A percentile compares a stretch with the other conserved stretches of the same genome.
Evolutionary conservation across 2,888 invertebrate species (phyloP).

Genomic region (Euplagia quadripunctaria): DNA sequence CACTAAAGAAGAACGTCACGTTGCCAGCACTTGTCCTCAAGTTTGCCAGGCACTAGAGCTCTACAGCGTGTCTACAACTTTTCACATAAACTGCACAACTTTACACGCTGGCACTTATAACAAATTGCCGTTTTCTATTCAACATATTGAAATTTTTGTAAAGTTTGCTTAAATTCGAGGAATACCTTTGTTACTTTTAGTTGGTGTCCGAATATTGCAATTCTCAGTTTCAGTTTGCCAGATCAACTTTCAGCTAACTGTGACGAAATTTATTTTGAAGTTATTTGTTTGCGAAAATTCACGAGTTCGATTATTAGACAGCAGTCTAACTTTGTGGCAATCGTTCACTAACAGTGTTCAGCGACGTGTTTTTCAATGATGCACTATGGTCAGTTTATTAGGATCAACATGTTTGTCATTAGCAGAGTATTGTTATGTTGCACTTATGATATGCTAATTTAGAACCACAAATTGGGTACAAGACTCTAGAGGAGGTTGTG

Average conservation of each 20-base stretch:
- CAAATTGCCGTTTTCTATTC: slow-evolving; percentile 75
- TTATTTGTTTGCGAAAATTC: not conserved
- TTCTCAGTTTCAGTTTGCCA: slow-evolving; percentile 30
- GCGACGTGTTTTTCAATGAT: slow-evolving; percentile 36
- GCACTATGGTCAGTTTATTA: slow-evolving; percentile 36
- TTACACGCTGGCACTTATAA: slow-evolving; percentile 74
- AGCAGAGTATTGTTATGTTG: slow-evolving; percentile 55
- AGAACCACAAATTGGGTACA: slow-evolving; percentile 67
- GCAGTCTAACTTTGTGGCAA: not conserved
- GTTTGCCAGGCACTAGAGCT: slow-evolving; percentile 69
- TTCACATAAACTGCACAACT: slow-evolving; percentile 83
- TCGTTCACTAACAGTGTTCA: not conserved
- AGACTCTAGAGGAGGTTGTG: slow-evolving; percentile 55
- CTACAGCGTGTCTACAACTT: slow-evolving; percentile 78
- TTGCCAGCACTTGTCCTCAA: slow-evolving; percentile 78
- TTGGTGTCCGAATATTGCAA: slow-evolving; percentile 44
- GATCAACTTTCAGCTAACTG: slow-evolving; percentile 30
- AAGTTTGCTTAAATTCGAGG: slow-evolving; percentile 49
- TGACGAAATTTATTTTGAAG: slow-evolving; percentile 8
- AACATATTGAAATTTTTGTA: slow-evolving; percentile 73
- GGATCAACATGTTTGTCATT: slow-evolving; percentile 54
- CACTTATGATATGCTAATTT: slow-evolving; percentile 71
- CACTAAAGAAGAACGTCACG: slow-evolving; percentile 76
- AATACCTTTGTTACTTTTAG: slow-evolving; percentile 48
- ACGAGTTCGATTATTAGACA: not conserved